Evolutionary conservation across 1,140 invertebrate species (phyloP), one percentile per base, ranked within the genome.

Genomic region (Dendroctonus valens): DNA sequence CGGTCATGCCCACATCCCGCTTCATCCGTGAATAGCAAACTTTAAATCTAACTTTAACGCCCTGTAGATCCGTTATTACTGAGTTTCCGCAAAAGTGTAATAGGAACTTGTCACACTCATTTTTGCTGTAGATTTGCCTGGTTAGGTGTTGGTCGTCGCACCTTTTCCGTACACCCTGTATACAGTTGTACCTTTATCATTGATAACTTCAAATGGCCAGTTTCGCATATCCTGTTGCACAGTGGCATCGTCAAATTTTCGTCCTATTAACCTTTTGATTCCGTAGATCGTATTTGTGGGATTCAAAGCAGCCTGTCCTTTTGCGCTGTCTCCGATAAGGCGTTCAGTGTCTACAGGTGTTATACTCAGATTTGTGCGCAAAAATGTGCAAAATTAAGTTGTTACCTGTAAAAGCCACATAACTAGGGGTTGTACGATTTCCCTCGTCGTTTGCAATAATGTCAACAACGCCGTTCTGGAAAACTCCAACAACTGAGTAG

Each of bases 381-480:
- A 61, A 38, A 50, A 6, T 15, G 37, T 52, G 7, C 7, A 39
- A 0, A 7, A 38, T 54, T 2, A 50, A 40, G n/a, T 3, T 26
- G 26, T 26, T 55, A 67, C 65, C 59, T 2, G 88, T 94, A 79
- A 97, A 97, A 5, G 93, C 93, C 9, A 97, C 93, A 77, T 93
- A 96, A 59, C 89, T 91, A 4, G 93, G 92, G 12, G 93, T 95
- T 11, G 92, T 95, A 62, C 92, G 83, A 77, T 96, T 94, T 44
- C 94, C 94, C 78, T 95, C 92, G 72, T 96, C 92, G 73, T 96
- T 96, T 46, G 92, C 91, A 54, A 96, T 95, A 70, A 96, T 95
- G 76, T 95, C 92, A 6, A 95, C 92, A 75, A 92, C 91, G 41
- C 92, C 91, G 75, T 94, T 83, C 72, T 90, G 86, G 75, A 89